Base-by-base conservation (phyloP, 2,888 invertebrate species). In the Zelleria hepariella region DNA sequence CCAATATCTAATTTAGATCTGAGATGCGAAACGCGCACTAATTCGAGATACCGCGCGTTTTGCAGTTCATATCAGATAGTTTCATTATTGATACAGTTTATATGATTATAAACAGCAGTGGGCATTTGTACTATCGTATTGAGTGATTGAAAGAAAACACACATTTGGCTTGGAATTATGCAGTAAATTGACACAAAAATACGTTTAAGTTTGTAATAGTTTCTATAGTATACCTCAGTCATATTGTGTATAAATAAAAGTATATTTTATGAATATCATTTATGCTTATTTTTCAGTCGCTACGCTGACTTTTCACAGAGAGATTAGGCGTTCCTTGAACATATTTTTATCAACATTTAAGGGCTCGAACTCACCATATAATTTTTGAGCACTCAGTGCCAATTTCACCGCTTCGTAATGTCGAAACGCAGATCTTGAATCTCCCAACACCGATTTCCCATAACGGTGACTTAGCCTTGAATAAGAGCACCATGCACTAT, bases 211-310 rank as follows among this genome's bases (percentile, higher is more conserved):
- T 49, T 56, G 32, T 26, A 8, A 20, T 56, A 54, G 15, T 42
- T 42, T 15, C 15, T 42, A 15, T 42, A 10, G 15, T 42, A 15
- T 15, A 10, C 15, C 4, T 42, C 32, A 42, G 32, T 42, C 32
- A 15, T 42, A 15, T 42, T 26, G 26, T 56, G 56, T 56, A 42
- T 32, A 20, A 54, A 51, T 20, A 48, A 60, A 62, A 62, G 60
- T 55, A 58, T 60, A 59, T 60, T 49, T n/a, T 56, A 53, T 57
- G 48, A 55, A 42, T 62, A 59, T 62, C 61, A 63, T 65, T 61
- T 53, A 58, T 55, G 27, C 51, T 56, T 65, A 63, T 62, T 64
- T 42, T 42, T 42, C 32, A 42, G 32, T 42, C 32, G 15, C 15
- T 15, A 42, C n/a, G 32, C 32, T 42, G 32, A 42, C 32, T 42